Base-by-base conservation (phyloP, 1,140 invertebrate genomes). In the Oryctes rhinoceros region DNA sequence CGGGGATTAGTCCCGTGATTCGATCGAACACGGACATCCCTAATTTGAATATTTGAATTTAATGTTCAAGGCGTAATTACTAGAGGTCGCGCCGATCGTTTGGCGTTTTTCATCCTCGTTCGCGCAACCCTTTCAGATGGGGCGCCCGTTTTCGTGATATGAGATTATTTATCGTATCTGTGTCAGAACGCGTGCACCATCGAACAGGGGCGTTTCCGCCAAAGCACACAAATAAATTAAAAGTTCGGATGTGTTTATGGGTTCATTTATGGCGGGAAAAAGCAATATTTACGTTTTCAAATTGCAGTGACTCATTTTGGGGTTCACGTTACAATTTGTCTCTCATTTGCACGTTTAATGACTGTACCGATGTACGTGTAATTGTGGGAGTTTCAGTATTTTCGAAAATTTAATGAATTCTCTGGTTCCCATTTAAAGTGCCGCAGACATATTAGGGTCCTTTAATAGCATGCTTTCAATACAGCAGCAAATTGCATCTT, bases 41-140 rank as follows among this genome's bases (percentile, higher is more conserved):
- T 47, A 39, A 76, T 76, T 76, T 76, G 44, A 76, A 76, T 76
- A 76, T 76, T 76, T 49, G 39, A 18, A 47, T 76, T 35, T 71
- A 71, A 59, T 59, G 53, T 59, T 59, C 53, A 18, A 18, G 15
- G 53, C 53, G 53, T 59, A 59, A 59, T 59, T 59, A 59, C 53
- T 6, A 59, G 53, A 59, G 53, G 53, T n/a, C 53, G 53, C 53
- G 53, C 1, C 53, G n/a, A 59, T 59, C 53, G 53, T 59, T 59
- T 59, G 15, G 15, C 15, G 53, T 59, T 18, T 59, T 59, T 59
- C 18, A 4, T 15, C 53, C n/a, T 15, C 53, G 15, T 18, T 4
- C 39, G 39, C 39, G 39, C 39, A 44, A 44, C 39, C 39, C 53
- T 18, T 18, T 59, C 18, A n/a, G 15, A n/a, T 59, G 15, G 53